Percentiles rank a stretch among this genome's conserved stretches.
Conservation (phyloP, 2,113 vertebrate genomes). For the Setophaga kirtlandii region DNA sequence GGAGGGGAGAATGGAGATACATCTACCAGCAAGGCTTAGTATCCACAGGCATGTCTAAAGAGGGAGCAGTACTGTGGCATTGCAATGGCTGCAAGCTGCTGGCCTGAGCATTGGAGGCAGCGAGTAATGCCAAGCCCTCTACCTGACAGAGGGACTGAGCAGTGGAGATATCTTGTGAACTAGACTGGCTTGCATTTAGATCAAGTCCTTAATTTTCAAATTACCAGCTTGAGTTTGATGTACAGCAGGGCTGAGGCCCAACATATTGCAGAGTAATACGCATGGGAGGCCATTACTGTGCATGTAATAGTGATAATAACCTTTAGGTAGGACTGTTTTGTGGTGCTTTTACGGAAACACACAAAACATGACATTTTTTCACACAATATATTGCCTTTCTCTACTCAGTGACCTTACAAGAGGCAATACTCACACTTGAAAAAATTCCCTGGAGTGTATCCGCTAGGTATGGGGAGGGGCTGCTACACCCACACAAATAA, state of each 20-base stretch:
- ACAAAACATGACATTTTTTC: neutral
- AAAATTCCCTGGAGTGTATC: slow-evolving; percentile 56
- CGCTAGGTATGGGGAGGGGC: slow-evolving; percentile 57
- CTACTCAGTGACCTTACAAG: slow-evolving; percentile 15
- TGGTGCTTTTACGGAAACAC: neutral
- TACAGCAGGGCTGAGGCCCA: neutral
- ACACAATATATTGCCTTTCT: neutral
- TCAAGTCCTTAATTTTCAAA: neutral
- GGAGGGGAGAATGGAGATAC: neutral
- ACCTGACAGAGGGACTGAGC: neutral
- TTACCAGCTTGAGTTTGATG: neutral
- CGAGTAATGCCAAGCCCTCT: neutral
- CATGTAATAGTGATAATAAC: neutral
- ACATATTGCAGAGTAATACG: neutral
- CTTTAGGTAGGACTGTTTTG: neutral
- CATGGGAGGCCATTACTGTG: neutral
- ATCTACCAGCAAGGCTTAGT: rapidly evolving
- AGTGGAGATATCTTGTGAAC: neutral
- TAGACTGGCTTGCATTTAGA: neutral
- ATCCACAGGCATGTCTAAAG: neutral
- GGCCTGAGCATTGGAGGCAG: neutral
- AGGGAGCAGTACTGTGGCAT: neutral
- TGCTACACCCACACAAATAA: slow-evolving; percentile 17
- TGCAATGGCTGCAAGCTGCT: neutral
- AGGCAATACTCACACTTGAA: neutral